phyloP scores from a whole-genome alignment of 2,888 invertebrate species.

The Nemapogon koenigi region DNA sequence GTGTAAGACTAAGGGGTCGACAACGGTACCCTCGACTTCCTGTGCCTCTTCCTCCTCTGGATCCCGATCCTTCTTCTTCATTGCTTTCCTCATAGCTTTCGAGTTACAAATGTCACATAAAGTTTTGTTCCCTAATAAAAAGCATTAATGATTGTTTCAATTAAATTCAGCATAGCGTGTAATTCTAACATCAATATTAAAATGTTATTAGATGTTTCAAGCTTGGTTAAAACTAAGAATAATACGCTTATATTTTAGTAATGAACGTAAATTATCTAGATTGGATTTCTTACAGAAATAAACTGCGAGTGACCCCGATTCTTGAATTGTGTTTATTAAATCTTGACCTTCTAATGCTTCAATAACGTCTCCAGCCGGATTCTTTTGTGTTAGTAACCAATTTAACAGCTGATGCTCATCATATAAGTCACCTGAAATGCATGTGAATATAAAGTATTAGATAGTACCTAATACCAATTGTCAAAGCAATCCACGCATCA shows the following conservation, averaged over 20 bases:
- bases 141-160: conserved; percentile 15
- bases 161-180: conserved; percentile 8
- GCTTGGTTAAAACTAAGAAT: conserved; percentile 6
- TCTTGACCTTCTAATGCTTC: conserved; percentile 86
- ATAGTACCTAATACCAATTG: too few relatives aligned
- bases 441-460: too few relatives aligned
- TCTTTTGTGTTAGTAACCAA: conserved; percentile 91
- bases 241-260: too few relatives aligned
- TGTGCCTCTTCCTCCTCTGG: conserved; percentile 45
- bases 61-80: conserved; percentile 68
- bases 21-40: conserved; percentile 41
- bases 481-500: too few relatives aligned
- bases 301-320: conserved; percentile 83
- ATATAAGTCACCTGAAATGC: conserved; percentile 77
- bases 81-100: conserved; percentile 73
- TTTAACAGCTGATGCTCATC: conserved; percentile 88
- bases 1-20: too few relatives aligned
- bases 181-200: conserved; percentile 27
- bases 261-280: too few relatives aligned
- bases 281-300: conserved; percentile 98
- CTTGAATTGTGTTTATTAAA: conserved; percentile 75
- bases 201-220: conserved; percentile 5
- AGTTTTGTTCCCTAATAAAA: conserved; percentile 85
- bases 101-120: conserved; percentile 85
- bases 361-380: conserved; percentile 89